Percentiles rank a stretch among this genome's conserved stretches.
Conservation (phyloP, 2,888 invertebrate genomes). For the Hydroisotoma schaefferi region DNA sequence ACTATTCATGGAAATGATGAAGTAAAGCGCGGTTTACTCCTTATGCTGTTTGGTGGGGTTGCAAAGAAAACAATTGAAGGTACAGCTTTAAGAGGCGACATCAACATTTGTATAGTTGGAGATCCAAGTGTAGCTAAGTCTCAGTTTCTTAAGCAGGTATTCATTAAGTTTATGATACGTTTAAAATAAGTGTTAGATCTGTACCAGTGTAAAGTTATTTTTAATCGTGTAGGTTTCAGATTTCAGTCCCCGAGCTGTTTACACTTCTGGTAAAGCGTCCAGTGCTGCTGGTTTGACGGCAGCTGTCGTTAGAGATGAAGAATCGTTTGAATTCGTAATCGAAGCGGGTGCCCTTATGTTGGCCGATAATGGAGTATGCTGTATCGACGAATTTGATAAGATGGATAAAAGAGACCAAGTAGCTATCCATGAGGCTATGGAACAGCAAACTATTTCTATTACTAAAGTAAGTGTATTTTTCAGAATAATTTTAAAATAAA, state of each 20-base stretch:
- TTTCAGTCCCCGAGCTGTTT: slow-evolving; percentile 92
- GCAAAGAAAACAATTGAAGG: slow-evolving; percentile 87
- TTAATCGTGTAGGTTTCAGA: slow-evolving; percentile 63
- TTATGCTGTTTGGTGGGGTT: slow-evolving; percentile 97
- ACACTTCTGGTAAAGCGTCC: slow-evolving; percentile 98
- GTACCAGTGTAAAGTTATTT: not conserved
- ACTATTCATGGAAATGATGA: slow-evolving; percentile 96
- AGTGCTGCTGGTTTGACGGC: slow-evolving; percentile 97
- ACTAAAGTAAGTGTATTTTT: slow-evolving; percentile 80
- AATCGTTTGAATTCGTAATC: slow-evolving; percentile 97
- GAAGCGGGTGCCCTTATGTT: slow-evolving; percentile 99
- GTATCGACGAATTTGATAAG: slow-evolving; percentile 99
- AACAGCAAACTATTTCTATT: slow-evolving; percentile 98
- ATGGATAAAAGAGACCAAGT: slow-evolving; percentile 98
- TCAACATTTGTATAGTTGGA: slow-evolving; percentile 96
- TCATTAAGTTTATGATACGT: not conserved
- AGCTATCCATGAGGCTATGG: slow-evolving; percentile 99
- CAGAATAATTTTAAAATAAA: no score
- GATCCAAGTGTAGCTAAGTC: slow-evolving; percentile 99
- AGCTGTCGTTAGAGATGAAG: slow-evolving; percentile 96
- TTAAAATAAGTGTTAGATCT: not conserved
- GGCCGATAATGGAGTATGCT: slow-evolving; percentile 97
- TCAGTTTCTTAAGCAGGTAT: slow-evolving; percentile 87
- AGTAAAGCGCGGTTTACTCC: slow-evolving; percentile 81
- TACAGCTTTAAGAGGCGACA: slow-evolving; percentile 89